Base-by-base conservation (phyloP, 2,888 invertebrate genomes). In the Heterodera filipjevi region DNA sequence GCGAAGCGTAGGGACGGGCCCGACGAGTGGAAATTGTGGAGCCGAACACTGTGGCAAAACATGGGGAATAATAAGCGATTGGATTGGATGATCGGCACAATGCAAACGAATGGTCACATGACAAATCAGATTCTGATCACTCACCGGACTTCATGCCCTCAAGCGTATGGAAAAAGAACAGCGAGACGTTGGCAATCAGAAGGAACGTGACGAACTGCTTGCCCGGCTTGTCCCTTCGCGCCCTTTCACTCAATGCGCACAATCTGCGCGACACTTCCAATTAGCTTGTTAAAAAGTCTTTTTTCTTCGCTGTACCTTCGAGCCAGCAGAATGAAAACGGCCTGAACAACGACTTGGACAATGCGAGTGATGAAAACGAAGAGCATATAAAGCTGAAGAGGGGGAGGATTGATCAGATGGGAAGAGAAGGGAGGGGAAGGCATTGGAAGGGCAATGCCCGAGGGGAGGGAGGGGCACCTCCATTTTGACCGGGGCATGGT, bases 131-230 rank as follows among this genome's bases (percentile, higher is more conserved):
- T 71, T 3, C 49, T 2, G 39, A 3, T n/a, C 59, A 59, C 44
- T 75, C 30, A 75, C 75, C 75, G 16, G 86, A 84, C 73, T 87
- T 87, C 87, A 87, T 87, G 0, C 85, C 87, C 76, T 82, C 84
- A 22, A 84, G 81, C 30, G 84, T 86, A 71, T 84, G 85, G 77
- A 88, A 88, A 44, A 86, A 83, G 79, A 87, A 88, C 10, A 88
- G 81, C 1, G 88, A 86, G 22, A 87, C 85, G 78, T 88, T 88
- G 16, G 87, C 85, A 14, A 88, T 84, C 35, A 88, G 81, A 8
- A 88, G 81, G 73, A 88, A 88, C 0, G 88, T 88, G 72, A 88
- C 87, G 49, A 86, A 84, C 71, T 88, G 87, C 79, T 89, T 89
- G n/a, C 88, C 88, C 22, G 81, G 81, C 59, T 81, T 81, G 27